phyloP scores from a whole-genome alignment of 2,797 vertebrate species.

The Galagoides demidoff region DNA sequence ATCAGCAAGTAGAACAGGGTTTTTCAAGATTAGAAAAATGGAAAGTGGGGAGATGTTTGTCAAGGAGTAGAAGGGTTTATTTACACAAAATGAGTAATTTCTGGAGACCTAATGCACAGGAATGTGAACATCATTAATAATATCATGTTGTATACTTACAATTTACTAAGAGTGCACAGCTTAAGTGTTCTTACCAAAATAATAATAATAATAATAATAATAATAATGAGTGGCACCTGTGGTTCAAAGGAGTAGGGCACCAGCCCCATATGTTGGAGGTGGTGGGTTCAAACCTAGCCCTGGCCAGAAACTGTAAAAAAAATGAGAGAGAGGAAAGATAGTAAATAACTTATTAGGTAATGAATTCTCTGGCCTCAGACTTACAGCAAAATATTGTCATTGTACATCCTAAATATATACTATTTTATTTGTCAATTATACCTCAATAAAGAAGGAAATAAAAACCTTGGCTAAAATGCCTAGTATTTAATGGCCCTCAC shows the following conservation, averaged over 20 bases:
- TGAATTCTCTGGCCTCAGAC: background rate
- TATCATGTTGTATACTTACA: background rate
- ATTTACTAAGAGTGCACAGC: background rate
- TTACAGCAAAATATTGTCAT: background rate
- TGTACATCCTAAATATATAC: too few relatives aligned
- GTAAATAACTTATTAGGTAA: background rate
- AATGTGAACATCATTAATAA: background rate
- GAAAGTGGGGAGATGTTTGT: background rate
- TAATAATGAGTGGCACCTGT: too few relatives aligned
- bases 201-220: too few relatives aligned
- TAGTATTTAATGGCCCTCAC: background rate
- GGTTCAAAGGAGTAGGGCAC: too few relatives aligned
- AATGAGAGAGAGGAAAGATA: background rate
- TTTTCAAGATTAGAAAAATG: background rate
- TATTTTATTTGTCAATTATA: background rate
- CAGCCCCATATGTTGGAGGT: too few relatives aligned
- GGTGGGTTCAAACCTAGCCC: too few relatives aligned
- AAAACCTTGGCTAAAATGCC: background rate
- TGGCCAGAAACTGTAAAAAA: too few relatives aligned
- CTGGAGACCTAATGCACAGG: background rate
- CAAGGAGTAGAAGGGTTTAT: background rate
- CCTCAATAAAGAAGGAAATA: background rate
- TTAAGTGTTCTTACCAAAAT: background rate
- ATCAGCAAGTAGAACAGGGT: background rate
- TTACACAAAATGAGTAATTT: background rate